These are phyloP conservation scores for Drosophila multiciliata DNA, from an alignment of 2,888 invertebrate species.

Conservation along the genomic window DNA sequence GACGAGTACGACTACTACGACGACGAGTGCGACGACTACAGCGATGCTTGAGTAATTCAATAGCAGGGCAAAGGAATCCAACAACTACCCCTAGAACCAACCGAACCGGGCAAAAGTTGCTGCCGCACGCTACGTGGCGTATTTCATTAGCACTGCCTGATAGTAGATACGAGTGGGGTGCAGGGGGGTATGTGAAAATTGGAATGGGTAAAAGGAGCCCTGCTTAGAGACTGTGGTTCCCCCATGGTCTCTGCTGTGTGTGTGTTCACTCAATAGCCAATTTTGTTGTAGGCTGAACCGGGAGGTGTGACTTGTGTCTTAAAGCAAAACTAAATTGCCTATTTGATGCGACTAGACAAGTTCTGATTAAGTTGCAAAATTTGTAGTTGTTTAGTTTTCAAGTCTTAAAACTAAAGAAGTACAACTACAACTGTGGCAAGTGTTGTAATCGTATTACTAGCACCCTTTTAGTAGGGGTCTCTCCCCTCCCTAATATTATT, in stretches of 20 bases:
- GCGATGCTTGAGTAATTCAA: conserved; percentile 77
- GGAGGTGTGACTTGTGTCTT: conserved; percentile 53
- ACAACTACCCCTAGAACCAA: conserved; percentile 44
- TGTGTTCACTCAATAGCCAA: conserved; percentile 48
- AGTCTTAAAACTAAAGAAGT: not conserved
- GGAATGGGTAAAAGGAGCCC: conserved; percentile 2
- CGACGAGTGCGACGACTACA: conserved; percentile 28
- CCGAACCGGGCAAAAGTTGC: conserved; percentile 64
- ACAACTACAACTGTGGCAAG: not conserved
- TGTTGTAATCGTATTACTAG: not conserved
- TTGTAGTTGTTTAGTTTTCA: not conserved
- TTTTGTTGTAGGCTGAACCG: conserved; percentile 54
- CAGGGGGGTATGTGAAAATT: not conserved
- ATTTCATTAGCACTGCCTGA: conserved; percentile 77
- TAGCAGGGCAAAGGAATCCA: conserved; percentile 53
- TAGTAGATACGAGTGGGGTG: conserved; percentile 39
- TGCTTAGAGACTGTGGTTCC: not conserved
- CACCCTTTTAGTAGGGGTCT: not conserved
- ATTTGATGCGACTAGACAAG: conserved; percentile 47
- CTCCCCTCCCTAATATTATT: not conserved
- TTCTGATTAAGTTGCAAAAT: conserved; percentile 30
- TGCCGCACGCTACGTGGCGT: conserved; percentile 72
- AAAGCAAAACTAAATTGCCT: conserved; percentile 58
- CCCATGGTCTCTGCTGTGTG: not conserved
- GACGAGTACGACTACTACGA: conserved; percentile 13